phyloP scores from a whole-genome alignment of 2,797 vertebrate genomes.

The Crocodylus rhombifer region DNA sequence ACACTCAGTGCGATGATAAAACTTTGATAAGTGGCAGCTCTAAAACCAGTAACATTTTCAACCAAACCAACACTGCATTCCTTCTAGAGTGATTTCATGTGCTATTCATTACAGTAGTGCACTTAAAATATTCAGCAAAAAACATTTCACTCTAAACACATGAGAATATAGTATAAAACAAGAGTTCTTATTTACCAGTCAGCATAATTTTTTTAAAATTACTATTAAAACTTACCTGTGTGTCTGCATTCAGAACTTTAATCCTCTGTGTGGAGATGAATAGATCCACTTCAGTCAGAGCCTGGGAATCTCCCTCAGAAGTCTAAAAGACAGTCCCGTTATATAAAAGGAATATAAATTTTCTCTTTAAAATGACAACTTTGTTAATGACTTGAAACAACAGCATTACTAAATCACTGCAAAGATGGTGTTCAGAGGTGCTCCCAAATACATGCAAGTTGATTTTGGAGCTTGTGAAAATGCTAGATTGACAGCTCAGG shows the following conservation, averaged over 20 bases:
- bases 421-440: not conserved
- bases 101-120: not conserved
- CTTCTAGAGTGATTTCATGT: not conserved
- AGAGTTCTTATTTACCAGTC: not conserved
- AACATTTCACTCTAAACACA: not conserved
- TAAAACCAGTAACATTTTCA: not conserved
- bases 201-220: not conserved
- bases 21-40: not conserved
- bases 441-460: slow-evolving; percentile 13
- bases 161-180: not conserved
- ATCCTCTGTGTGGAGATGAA: slow-evolving; percentile 99
- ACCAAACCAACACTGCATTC: not conserved
- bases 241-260: slow-evolving; percentile 98
- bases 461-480: not conserved
- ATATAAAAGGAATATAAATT: not conserved
- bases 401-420: not conserved
- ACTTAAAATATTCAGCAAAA: not conserved
- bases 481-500: not conserved
- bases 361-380: not conserved
- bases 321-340: slow-evolving; percentile 80
- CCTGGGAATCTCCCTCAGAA: slow-evolving; percentile 93
- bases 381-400: not conserved
- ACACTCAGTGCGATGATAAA: not conserved
- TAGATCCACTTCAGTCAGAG: slow-evolving; percentile 96
- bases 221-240: slow-evolving; percentile 86